Conservation (phyloP, 2,888 invertebrate species). For the Nomada lathburiana region DNA sequence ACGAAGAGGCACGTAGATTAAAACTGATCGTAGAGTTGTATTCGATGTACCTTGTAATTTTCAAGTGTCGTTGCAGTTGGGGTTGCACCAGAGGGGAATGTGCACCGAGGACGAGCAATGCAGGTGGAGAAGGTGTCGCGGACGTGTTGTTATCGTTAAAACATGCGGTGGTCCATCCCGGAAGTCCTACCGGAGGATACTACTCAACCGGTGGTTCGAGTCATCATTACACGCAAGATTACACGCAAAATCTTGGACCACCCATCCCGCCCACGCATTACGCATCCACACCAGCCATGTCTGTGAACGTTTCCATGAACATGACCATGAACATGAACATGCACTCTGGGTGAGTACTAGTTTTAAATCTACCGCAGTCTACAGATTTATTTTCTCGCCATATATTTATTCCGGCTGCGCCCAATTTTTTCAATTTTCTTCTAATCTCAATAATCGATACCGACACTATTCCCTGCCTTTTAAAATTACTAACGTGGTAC, state of each 20-base stretch:
- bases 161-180: conserved; percentile 94
- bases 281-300: conserved; percentile 92
- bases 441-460: no score
- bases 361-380: no score
- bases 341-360: conserved; percentile 80
- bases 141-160: conserved; percentile 95
- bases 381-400: no score
- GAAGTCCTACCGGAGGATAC: conserved; percentile 84
- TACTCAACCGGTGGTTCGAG: conserved; percentile 79
- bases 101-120: conserved; percentile 85
- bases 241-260: conserved; percentile 79
- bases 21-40: conserved; percentile 2
- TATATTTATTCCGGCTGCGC: no score
- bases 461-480: no score
- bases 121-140: conserved; percentile 91
- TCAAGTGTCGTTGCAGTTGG: conserved; percentile 77
- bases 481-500: no score
- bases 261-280: conserved; percentile 86
- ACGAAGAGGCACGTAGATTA: not conserved
- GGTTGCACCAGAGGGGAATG: conserved; percentile 82
- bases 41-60: conserved; percentile 58
- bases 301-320: conserved; percentile 98
- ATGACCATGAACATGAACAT: conserved; percentile 95
- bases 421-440: no score
- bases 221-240: conserved; percentile 80